Evolutionary conservation across 2,797 vertebrate genomes (phyloP).

Genomic region (Poeciliopsis presidionis): DNA sequence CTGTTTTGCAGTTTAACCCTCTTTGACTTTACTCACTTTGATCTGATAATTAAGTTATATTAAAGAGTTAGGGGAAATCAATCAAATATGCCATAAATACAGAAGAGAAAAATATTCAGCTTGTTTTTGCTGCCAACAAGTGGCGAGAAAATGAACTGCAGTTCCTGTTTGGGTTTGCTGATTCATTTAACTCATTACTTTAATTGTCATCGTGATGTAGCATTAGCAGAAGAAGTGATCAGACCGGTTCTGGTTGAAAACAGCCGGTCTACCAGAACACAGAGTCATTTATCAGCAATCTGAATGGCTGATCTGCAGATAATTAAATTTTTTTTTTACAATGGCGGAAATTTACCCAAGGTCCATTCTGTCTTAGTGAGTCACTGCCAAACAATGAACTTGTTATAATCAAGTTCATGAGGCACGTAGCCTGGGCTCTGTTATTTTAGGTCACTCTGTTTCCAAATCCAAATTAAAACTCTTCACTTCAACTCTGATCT

Average conservation of each 20-base stretch:
- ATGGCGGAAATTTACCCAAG: slow-evolving; percentile 3
- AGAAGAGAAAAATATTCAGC: not conserved
- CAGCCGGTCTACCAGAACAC: not conserved
- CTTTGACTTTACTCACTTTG: not conserved
- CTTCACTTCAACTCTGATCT: not conserved
- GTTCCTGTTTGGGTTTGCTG: not conserved
- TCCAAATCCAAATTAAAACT: not conserved
- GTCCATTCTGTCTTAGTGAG: not conserved
- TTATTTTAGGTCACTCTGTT: not conserved
- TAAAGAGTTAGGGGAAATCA: not conserved
- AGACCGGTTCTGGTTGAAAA: slow-evolving; percentile 3
- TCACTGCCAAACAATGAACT: not conserved
- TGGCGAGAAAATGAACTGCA: not conserved
- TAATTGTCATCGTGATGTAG: not conserved
- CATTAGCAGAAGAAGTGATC: not conserved
- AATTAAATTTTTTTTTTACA: not conserved
- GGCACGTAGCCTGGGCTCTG: not conserved
- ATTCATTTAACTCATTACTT: not conserved
- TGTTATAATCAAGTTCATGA: not conserved
- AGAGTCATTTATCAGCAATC: not conserved
- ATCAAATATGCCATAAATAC: not conserved
- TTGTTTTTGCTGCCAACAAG: not conserved
- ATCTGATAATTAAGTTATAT: not conserved
- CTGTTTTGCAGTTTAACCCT: not conserved
- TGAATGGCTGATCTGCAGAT: slow-evolving; percentile 13